Evolutionary conservation across 2,888 invertebrate genomes (phyloP).

Genomic region (Himalopsyche anomala): DNA sequence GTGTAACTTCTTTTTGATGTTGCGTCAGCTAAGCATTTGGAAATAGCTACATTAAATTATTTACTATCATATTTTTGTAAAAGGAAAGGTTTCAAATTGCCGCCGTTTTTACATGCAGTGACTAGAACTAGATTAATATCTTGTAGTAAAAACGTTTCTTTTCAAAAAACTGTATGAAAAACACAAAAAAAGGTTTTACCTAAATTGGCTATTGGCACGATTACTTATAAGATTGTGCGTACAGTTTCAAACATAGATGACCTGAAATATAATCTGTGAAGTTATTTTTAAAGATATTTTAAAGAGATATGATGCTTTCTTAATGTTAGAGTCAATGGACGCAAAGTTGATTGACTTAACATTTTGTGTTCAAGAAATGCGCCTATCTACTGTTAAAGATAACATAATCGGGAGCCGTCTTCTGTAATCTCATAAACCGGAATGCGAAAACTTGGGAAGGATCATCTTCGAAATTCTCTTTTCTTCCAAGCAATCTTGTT

Average conservation of each 20-base stretch:
- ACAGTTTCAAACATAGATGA: background rate
- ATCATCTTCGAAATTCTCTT: conserved; percentile 47
- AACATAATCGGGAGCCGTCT: conserved; percentile 58
- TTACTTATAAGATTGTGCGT: background rate
- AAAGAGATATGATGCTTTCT: conserved; percentile 45
- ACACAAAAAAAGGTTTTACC: background rate
- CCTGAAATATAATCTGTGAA: conserved; percentile 1
- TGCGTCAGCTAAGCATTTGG: no score
- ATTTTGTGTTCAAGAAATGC: conserved; percentile 51
- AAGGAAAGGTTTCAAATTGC: background rate
- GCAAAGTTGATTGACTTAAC: conserved; percentile 61
- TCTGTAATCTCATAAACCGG: conserved; percentile 58
- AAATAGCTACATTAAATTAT: no score
- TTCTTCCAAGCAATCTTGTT: conserved; percentile 54
- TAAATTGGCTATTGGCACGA: background rate
- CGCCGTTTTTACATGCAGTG: background rate
- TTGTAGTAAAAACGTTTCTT: background rate
- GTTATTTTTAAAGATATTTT: background rate
- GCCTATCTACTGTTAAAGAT: conserved; percentile 52
- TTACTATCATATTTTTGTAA: no score
- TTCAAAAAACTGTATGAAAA: background rate
- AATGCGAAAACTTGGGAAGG: conserved; percentile 54
- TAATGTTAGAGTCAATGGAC: conserved; percentile 51
- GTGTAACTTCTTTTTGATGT: no score
- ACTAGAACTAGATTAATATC: background rate